A percentile compares a stretch with the other conserved stretches of the same genome.
phyloP scores from a whole-genome alignment of 2,888 invertebrate species.

The Cerceris rybyensis region DNA sequence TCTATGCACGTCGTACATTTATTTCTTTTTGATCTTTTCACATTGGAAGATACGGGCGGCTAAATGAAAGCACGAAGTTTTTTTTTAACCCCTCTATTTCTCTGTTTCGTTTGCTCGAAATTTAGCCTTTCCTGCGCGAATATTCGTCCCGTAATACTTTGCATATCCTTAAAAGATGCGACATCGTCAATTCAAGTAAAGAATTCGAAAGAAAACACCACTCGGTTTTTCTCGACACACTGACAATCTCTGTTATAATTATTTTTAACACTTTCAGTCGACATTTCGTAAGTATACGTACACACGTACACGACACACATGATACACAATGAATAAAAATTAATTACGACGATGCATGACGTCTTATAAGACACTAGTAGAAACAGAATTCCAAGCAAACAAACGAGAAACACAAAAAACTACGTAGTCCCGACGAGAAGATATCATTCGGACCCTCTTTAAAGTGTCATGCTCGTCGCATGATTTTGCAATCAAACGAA shows the following conservation, averaged over 20 bases:
- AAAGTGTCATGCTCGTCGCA: too few species aligned
- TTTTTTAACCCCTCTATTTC: too few species aligned
- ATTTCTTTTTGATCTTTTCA: too few species aligned
- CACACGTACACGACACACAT: slow-evolving; percentile 32
- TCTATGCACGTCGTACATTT: too few species aligned
- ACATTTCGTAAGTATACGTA: slow-evolving; percentile 59
- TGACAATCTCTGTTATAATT: slow-evolving; percentile 39
- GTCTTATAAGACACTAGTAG: slow-evolving; percentile 40
- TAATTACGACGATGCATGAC: slow-evolving; percentile 51
- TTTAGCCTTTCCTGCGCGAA: slow-evolving; percentile 26
- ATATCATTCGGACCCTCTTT: too few species aligned
- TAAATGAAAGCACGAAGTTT: too few species aligned
- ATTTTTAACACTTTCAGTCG: slow-evolving; percentile 54
- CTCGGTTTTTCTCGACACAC: slow-evolving; percentile 47
- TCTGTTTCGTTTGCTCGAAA: too few species aligned
- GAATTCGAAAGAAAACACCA: slow-evolving; percentile 45
- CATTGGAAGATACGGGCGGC: too few species aligned
- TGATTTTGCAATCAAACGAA: too few species aligned
- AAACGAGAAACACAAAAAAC: too few species aligned
- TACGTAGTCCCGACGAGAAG: too few species aligned
- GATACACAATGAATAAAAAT: slow-evolving; percentile 43
- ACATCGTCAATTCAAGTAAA: slow-evolving; percentile 72
- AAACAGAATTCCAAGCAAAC: too few species aligned
- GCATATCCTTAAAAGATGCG: slow-evolving; percentile 37
- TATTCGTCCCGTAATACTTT: slow-evolving; percentile 43